Evolutionary conservation across 2,113 vertebrate genomes (phyloP), one percentile per base, ranked within the genome.

Genomic region (Oenanthe oenanthe): DNA sequence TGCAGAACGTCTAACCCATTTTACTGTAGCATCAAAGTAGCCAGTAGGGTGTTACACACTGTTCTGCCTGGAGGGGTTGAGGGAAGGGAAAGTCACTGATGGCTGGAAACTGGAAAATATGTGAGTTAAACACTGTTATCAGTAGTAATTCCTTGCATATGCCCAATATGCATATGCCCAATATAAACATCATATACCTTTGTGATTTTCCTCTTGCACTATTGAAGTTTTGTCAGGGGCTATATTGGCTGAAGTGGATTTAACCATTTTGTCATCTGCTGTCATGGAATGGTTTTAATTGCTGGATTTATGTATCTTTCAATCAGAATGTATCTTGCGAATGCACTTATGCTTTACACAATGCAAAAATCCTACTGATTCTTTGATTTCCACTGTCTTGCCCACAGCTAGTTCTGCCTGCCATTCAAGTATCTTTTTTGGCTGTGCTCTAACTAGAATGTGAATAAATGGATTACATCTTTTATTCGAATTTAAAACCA

Each of bases 101-200:
- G 29, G 8, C n/a, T 43, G 61, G 26, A 61, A 75, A 73, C 10
- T 36, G 40, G 8, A 66, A 85, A 72, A 53, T 58, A 31, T 3
- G 2, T 58, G 11, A 40, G 8, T 24, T 80, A 51, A 40, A 48
- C 17, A 67, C 22, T 18, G 7, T 34, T 58, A 71, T 15, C 14
- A 45, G 34, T 28, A 50, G 32, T 36, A 92, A 76, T 67, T 80
- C 20, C 36, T 72, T 68, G 34, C 4, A 17, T 51, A 13, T 61
- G 17, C n/a, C 12, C 0, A 3, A 10, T 5, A n/a, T 68, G 34
- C 4, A 17, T 51, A 13, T 61, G 17, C n/a, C 12, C 0, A 3
- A 10, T 5, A n/a, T 54, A 62, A 66, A n/a, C 12, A 15, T 48
- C 26, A 14, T 10, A 4, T 34, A 13, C 22, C 31, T 67, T 43